phyloP scores from a whole-genome alignment of 1,140 invertebrate genomes.

The Pararge aegeria region DNA sequence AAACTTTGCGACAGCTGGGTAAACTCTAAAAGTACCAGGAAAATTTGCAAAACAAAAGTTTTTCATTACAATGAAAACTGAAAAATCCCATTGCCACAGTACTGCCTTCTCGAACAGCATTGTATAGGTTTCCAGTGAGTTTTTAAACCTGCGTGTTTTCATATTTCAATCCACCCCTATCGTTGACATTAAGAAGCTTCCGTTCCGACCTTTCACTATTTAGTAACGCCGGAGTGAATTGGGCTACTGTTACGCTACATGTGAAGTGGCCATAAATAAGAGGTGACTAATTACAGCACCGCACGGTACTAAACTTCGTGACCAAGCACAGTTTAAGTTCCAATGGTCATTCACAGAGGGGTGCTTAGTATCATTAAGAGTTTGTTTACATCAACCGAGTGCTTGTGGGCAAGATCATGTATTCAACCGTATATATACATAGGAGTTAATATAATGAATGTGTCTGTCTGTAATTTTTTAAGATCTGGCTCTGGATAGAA shows the following conservation, averaged over 20 bases:
- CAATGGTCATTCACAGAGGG: conserved; percentile 8
- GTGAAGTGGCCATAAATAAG: not conserved
- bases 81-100: too few relatives aligned
- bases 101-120: too few relatives aligned
- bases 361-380: not conserved
- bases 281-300: conserved; percentile 8
- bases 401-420: not conserved
- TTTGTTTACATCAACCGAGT: not conserved
- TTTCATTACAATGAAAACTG: too few relatives aligned
- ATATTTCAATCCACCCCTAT: not conserved
- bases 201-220: not conserved
- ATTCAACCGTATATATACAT: not conserved
- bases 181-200: not conserved
- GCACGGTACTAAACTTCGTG: conserved; percentile 9
- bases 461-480: too few relatives aligned
- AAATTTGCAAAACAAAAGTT: too few relatives aligned
- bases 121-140: too few relatives aligned
- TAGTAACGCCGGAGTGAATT: not conserved
- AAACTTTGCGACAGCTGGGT: too few relatives aligned
- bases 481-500: too few relatives aligned
- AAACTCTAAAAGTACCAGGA: too few relatives aligned
- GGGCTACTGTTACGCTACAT: not conserved
- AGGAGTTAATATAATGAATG: too few relatives aligned
- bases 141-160: too few relatives aligned
- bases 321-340: conserved; percentile 7